A percentile compares a stretch with the other conserved stretches of the same genome.
These are phyloP conservation scores for Eupithecia dodoneata DNA, from an alignment of 2,888 invertebrate species.

Conservation along the genomic window DNA sequence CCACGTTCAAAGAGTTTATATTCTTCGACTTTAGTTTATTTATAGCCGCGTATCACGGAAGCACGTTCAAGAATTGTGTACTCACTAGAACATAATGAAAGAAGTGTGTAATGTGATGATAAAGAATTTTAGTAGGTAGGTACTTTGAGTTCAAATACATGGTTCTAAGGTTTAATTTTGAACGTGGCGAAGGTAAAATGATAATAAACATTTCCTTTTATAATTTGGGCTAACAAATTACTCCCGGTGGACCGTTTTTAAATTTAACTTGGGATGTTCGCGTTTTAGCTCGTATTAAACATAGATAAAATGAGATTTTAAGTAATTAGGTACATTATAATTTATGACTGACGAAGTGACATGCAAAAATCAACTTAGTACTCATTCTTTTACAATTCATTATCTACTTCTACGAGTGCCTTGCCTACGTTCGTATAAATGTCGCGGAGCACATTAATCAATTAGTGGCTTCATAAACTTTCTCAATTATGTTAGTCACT, in stretches of 20 bases:
- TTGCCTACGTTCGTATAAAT: neutral
- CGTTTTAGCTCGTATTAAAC: neutral
- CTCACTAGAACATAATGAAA: neutral
- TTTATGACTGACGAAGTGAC: neutral
- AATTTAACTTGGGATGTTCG: conserved; percentile 5
- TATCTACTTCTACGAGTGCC: neutral
- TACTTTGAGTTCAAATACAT: neutral
- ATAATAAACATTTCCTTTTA: neutral
- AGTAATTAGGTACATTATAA: neutral
- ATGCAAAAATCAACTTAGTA: neutral
- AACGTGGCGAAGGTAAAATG: conserved; percentile 1
- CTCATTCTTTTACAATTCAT: neutral
- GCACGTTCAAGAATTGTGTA: neutral
- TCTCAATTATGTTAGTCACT: conserved; percentile 33
- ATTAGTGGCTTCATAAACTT: conserved; percentile 38
- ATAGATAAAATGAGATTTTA: neutral
- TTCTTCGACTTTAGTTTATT: neutral
- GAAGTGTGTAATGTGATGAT: neutral
- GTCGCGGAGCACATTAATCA: conserved; percentile 35
- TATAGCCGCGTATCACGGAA: neutral
- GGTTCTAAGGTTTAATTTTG: neutral
- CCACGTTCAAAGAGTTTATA: conserved; percentile 6
- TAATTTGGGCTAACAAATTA: conserved; percentile 4
- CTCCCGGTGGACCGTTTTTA: conserved; percentile 10
- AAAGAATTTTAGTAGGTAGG: neutral